Percentiles rank a stretch among this genome's conserved stretches.
These are phyloP conservation scores for Acanthosepion pharaonis DNA, from an alignment of 2,888 invertebrate species.

Conservation along the genomic window DNA sequence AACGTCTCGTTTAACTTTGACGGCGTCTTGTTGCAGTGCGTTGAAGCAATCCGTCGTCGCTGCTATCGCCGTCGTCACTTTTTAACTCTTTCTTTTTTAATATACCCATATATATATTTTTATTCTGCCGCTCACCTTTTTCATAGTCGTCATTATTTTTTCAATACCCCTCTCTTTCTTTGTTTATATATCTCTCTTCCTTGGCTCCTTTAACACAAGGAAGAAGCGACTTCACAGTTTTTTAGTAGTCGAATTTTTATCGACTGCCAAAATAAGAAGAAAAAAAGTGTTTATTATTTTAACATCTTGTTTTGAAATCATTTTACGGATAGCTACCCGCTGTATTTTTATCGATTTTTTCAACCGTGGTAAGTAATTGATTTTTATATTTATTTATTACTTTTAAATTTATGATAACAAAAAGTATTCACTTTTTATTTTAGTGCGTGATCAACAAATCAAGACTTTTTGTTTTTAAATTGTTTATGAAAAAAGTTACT, in stretches of 20 bases:
- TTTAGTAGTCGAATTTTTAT: background rate
- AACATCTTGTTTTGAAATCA: background rate
- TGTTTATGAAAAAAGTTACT: no score
- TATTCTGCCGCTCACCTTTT: background rate
- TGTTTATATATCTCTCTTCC: background rate
- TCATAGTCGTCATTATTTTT: background rate
- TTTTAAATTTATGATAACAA: no score
- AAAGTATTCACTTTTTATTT: no score
- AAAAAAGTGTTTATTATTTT: background rate
- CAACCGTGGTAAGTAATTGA: background rate
- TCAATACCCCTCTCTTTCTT: background rate
- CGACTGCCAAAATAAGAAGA: background rate
- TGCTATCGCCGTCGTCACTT: background rate
- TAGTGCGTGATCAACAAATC: no score
- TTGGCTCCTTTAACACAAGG: background rate
- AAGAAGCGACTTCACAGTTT: background rate
- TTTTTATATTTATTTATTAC: no score
- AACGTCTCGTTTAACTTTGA: background rate
- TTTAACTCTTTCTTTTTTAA: background rate
- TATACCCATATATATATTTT: conserved; percentile 14
- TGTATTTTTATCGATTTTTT: background rate
- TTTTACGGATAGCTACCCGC: conserved; percentile 21
- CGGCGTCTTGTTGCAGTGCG: conserved; percentile 8
- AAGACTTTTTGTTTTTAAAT: no score
- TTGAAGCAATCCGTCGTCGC: background rate